Evolutionary conservation across 2,113 vertebrate species (phyloP).

Genomic region (Artemisiospiza belli): DNA sequence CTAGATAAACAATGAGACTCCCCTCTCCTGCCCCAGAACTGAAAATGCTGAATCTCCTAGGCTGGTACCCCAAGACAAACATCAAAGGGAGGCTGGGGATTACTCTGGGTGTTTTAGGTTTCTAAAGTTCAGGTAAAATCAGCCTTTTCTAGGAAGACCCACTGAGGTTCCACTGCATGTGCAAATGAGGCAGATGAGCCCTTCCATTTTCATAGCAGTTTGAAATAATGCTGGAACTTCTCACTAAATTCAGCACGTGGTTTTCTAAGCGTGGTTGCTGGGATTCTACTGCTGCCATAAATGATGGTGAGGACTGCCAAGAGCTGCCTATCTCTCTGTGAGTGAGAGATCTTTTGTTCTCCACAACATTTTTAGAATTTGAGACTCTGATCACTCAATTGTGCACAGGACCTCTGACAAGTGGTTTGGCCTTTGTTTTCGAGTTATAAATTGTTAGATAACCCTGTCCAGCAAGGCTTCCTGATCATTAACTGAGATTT

Average conservation of each 20-base stretch:
- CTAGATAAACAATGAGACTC: neutral
- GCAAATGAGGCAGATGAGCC: neutral
- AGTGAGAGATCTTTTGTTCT: neutral
- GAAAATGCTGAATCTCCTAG: neutral
- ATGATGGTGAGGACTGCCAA: neutral
- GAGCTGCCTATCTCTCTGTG: neutral
- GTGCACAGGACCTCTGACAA: neutral
- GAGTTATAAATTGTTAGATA: neutral
- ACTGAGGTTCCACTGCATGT: fast-evolving
- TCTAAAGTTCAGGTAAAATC: neutral
- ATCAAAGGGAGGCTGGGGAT: neutral
- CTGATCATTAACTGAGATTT: neutral
- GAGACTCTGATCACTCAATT: fast-evolving
- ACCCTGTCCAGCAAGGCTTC: neutral
- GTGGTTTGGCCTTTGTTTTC: neutral
- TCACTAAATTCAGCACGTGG: neutral
- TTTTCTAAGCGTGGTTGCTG: neutral
- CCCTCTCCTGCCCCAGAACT: neutral
- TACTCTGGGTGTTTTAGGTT: neutral
- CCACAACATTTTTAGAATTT: neutral
- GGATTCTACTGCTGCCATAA: neutral
- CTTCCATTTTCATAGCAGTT: neutral
- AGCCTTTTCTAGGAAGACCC: neutral
- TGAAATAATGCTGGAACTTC: neutral
- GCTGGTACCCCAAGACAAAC: neutral